These are phyloP conservation scores for Prionace glauca DNA, from an alignment of 2,797 vertebrate genomes.

Conservation along the genomic window DNA sequence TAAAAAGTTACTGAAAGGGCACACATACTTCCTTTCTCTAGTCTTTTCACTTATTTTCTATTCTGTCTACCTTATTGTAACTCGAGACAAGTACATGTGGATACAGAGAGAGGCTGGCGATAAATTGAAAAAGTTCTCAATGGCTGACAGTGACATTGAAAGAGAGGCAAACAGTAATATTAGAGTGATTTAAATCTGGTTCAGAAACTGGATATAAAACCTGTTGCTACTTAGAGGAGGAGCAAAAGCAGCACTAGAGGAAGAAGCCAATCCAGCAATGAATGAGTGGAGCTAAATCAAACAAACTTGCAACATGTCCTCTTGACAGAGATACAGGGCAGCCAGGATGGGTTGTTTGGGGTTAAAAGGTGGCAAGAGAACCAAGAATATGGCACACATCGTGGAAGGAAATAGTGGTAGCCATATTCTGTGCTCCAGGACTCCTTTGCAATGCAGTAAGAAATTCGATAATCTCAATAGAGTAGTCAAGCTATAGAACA, in stretches of 20 bases:
- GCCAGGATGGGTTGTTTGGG: background rate
- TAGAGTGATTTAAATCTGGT: background rate
- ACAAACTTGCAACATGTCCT: background rate
- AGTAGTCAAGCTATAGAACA: background rate
- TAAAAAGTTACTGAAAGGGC: background rate
- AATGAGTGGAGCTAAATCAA: background rate
- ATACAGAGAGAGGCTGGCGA: background rate
- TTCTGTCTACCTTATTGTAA: background rate
- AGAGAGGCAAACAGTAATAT: background rate
- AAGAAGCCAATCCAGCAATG: background rate
- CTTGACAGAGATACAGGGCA: background rate
- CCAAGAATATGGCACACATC: background rate
- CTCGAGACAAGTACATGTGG: background rate
- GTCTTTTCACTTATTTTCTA: too few relatives aligned
- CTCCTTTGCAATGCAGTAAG: background rate
- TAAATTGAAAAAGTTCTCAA: background rate
- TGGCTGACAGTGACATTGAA: background rate
- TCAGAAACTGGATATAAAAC: background rate
- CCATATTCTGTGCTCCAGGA: background rate
- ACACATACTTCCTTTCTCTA: background rate
- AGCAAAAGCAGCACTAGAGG: background rate
- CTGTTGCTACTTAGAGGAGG: background rate
- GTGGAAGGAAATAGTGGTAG: background rate
- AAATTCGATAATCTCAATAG: background rate
- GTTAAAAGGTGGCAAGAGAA: background rate